Percentiles rank a stretch among this genome's conserved stretches.
These are phyloP conservation scores for Pygoscelis antarcticus DNA, from an alignment of 2,113 vertebrate genomes.

Conservation along the genomic window DNA sequence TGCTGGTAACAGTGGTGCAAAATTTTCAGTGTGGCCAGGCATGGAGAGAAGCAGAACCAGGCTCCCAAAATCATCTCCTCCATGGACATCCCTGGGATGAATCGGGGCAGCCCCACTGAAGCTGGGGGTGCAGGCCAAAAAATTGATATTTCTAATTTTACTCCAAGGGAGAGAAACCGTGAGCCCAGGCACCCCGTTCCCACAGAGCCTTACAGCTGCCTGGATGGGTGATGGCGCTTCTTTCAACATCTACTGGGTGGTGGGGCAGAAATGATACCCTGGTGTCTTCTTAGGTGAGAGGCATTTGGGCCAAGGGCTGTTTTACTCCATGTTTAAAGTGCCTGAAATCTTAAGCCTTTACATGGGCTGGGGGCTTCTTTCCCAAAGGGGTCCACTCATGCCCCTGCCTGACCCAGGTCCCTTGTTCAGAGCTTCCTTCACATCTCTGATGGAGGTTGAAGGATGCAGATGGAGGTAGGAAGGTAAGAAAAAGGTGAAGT, in stretches of 20 bases:
- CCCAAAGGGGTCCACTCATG: neutral
- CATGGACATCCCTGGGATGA: neutral
- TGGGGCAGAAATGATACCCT: neutral
- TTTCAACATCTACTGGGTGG: neutral
- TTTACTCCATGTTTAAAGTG: neutral
- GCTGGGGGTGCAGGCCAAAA: neutral
- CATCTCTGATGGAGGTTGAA: neutral
- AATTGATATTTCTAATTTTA: neutral
- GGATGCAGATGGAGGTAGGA: neutral
- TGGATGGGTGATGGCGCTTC: neutral
- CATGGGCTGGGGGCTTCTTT: neutral
- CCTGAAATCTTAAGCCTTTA: neutral
- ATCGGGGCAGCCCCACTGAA: neutral
- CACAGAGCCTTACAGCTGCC: neutral
- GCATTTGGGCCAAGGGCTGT: neutral
- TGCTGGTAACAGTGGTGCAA: neutral
- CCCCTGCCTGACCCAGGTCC: neutral
- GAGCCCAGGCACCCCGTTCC: accelerated
- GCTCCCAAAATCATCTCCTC: neutral
- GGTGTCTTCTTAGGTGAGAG: neutral
- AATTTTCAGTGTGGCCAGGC: neutral
- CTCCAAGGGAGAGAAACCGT: neutral
- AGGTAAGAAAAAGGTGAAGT: neutral
- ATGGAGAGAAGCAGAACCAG: neutral
- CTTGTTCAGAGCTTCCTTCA: neutral